Conservation (phyloP, 53 echinoderm and acorn worm genomes). For the Zoroaster sp. region DNA sequence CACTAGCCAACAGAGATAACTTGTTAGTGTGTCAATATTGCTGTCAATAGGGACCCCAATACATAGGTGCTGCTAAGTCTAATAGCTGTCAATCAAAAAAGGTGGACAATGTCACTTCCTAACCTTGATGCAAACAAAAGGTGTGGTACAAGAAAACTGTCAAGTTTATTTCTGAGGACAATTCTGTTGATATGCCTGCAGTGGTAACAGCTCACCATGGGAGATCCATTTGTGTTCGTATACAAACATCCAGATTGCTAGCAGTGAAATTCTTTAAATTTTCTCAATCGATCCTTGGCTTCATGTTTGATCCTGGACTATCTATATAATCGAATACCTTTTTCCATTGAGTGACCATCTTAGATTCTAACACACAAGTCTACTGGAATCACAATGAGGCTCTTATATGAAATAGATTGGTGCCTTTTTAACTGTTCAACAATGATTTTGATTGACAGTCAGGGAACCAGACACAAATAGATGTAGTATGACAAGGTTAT, state of each 20-base stretch:
- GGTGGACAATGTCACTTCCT: not conserved
- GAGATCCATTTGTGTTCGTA: not conserved
- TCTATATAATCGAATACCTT: too few relatives aligned
- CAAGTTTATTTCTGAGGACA: not conserved
- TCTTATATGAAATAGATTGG: too few relatives aligned
- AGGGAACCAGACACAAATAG: too few relatives aligned
- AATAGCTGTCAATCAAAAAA: not conserved
- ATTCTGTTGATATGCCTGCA: not conserved
- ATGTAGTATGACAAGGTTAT: too few relatives aligned
- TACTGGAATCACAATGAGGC: too few relatives aligned
- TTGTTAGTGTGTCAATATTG: not conserved
- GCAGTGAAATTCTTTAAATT: not conserved
- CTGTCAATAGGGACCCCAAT: not conserved
- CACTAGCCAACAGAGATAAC: not conserved
- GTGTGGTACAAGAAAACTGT: not conserved
- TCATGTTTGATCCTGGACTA: not conserved
- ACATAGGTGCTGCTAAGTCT: not conserved
- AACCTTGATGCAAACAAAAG: not conserved
- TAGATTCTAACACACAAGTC: too few relatives aligned
- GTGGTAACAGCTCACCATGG: not conserved
- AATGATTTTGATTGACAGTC: too few relatives aligned
- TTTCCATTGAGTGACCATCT: too few relatives aligned
- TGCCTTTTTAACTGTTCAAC: too few relatives aligned
- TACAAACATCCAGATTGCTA: not conserved
- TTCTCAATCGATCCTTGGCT: not conserved